These are phyloP conservation scores for Indicator indicator DNA, from an alignment of 2,113 vertebrate genomes.

Conservation along the genomic window DNA sequence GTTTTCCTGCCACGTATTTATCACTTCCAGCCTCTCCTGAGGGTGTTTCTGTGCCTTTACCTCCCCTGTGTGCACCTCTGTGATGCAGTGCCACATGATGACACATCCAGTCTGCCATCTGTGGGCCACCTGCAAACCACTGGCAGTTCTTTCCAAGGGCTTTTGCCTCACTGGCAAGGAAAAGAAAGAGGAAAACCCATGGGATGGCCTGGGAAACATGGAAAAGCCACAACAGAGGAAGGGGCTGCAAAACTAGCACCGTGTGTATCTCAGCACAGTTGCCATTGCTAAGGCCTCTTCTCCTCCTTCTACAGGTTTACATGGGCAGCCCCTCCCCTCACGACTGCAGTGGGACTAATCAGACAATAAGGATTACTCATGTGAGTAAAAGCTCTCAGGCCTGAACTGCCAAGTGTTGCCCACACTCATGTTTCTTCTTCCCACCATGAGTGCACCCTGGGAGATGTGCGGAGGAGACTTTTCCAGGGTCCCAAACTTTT, in stretches of 20 bases:
- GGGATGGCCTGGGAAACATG: neutral
- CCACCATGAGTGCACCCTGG: neutral
- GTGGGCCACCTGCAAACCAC: neutral
- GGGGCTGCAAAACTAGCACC: neutral
- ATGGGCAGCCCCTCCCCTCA: neutral
- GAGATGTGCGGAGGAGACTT: neutral
- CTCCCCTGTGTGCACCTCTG: neutral
- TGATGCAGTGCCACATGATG: neutral
- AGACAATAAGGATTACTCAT: neutral
- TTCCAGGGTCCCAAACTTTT: conserved; percentile 1
- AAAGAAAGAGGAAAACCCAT: neutral
- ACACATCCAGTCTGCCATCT: neutral
- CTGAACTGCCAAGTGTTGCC: neutral
- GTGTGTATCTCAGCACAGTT: neutral
- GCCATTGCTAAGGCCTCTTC: neutral
- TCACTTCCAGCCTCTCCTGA: neutral
- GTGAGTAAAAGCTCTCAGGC: neutral
- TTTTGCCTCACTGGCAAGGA: neutral
- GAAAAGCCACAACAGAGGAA: neutral
- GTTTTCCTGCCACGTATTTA: neutral
- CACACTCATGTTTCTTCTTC: neutral
- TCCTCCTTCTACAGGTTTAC: neutral
- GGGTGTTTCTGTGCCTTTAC: neutral
- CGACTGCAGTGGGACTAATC: neutral
- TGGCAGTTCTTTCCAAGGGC: neutral